Percentiles rank a stretch among this genome's conserved stretches.
These are phyloP conservation scores for Drosophila elegans DNA, from an alignment of 1,140 invertebrate species.

Conservation along the genomic window DNA sequence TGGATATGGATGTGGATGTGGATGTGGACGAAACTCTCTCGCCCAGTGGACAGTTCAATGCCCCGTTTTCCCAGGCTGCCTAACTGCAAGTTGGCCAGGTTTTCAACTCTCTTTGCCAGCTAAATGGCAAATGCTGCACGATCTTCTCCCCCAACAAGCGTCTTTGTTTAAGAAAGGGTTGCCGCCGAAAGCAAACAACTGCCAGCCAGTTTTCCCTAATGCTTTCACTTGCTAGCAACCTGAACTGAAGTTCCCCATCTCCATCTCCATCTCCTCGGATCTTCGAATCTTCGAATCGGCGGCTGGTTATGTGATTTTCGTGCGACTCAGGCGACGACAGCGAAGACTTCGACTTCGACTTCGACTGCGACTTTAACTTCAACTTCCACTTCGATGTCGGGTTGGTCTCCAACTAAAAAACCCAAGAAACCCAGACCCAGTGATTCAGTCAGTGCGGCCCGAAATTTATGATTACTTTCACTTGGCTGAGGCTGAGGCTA, in stretches of 20 bases:
- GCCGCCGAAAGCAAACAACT: conserved; percentile 68
- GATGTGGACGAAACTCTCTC: conserved; percentile 32
- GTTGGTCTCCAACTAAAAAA: not conserved
- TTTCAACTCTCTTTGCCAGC: not conserved
- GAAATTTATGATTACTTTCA: conserved; percentile 84
- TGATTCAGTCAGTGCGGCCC: conserved; percentile 51
- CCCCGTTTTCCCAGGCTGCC: conserved; percentile 46
- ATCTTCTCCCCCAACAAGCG: conserved; percentile 5
- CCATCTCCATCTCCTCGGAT: conserved; percentile 6
- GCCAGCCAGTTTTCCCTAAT: conserved; percentile 71
- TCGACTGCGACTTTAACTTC: conserved; percentile 10
- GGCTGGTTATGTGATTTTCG: conserved; percentile 71
- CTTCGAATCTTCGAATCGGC: conserved; percentile 25
- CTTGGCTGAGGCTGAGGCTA: conserved; percentile 38
- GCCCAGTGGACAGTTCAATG: conserved; percentile 45
- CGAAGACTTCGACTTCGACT: conserved; percentile 8
- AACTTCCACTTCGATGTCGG: not conserved
- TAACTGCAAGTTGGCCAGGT: not conserved
- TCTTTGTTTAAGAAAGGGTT: conserved; percentile 52
- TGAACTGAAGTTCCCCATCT: conserved; percentile 40
- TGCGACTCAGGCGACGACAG: conserved; percentile 33
- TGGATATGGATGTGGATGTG: too few species aligned
- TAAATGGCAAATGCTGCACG: conserved; percentile 66
- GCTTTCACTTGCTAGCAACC: conserved; percentile 73
- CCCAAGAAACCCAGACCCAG: conserved; percentile 41